Evolutionary conservation across 2,113 vertebrate species (phyloP), one percentile per base, ranked within the genome.

Genomic region (Addax nasomaculatus): DNA sequence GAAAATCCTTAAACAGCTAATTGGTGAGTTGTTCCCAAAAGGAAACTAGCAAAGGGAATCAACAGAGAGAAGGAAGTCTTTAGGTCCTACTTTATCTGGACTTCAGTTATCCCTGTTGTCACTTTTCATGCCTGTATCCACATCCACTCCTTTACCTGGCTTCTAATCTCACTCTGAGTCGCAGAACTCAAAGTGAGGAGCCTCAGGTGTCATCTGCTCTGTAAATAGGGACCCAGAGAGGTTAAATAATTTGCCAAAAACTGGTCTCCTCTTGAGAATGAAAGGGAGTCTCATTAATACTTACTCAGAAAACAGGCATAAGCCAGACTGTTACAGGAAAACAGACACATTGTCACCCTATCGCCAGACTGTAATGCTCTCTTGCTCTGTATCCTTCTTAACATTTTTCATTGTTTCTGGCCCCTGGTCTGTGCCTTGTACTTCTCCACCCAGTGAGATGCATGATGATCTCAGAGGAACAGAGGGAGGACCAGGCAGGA

Each of bases 1-100:
- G 78, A 98, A 98, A 91, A 98, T 98, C 90, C 98, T 98, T 85
- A 98, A 98, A 89, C 97, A 97, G 62, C 97, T 98, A 89, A 98
- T 98, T 49, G 98, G 98, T 98, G 93, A 98, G 98, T 97, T 85
- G 70, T 85, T 95, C 83, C 84, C 83, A 57, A 80, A 96, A 96
- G 70, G 83, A 94, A 81, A 89, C 49, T 55, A 89, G 43, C 25
- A 45, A 30, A 84, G 36, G 51, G 7, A 53, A 79, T 57, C 7
- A 8, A 30, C 57, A 81, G 43, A 85, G 51, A 86, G 70, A 58
- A 94, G 62, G 84, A 89, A 86, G 43, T 39, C 73, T 60, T 86
- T 89, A 87, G 70, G 57, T 76, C 33, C 92, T 91, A 6, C 70
- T 70, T 90, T n/a, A 19, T 43, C n/a, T 62, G 39, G 62, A 33